Evolutionary conservation across 2,888 invertebrate genomes (phyloP), one percentile per base, ranked within the genome.

Genomic region (Achlya flavicornis): DNA sequence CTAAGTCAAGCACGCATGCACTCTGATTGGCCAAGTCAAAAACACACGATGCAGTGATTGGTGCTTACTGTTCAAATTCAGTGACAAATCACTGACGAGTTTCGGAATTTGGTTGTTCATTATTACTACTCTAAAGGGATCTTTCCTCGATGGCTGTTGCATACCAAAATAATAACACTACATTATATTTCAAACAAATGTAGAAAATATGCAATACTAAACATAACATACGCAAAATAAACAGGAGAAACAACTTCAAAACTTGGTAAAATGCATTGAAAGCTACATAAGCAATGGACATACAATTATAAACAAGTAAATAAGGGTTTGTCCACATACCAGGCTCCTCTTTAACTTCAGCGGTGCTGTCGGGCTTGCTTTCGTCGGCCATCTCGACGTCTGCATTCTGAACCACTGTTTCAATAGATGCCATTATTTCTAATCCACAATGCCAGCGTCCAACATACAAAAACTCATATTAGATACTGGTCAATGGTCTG

Each of bases 381-480:
- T 95, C 95, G 73, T 96, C 96, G 19, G 91, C 94, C 89, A 93
- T 92, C 82, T 95, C 95, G 75, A 93, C 93, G 90, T 95, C 96
- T 71, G 96, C 95, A 72, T 96, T 96, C 76, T 97, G 96, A 68
- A 97, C 97, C 78, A 97, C 97, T 77, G 97, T 97, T 92, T 97
- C 97, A 86, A 97, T 97, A 75, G 97, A 96, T 79, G 97, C 97
- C 95, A 97, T 95, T 88, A 97, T 97, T 80, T 96, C 97, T 93
- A 91, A 87, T 90, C 92, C 91, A 89, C 81, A 85, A 86, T 83
- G 91, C 85, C 86, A 90, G 92, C 90, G 84, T 89, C 87, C 85
- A 85, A 88, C 88, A 91, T 83, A 90, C 85, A 92, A 90, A 91
- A 91, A 84, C 82, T 81, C 75, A 80, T 76, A 86, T 91, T 91